phyloP scores from a whole-genome alignment of 2,113 vertebrate species.

The Trogon surrucura region DNA sequence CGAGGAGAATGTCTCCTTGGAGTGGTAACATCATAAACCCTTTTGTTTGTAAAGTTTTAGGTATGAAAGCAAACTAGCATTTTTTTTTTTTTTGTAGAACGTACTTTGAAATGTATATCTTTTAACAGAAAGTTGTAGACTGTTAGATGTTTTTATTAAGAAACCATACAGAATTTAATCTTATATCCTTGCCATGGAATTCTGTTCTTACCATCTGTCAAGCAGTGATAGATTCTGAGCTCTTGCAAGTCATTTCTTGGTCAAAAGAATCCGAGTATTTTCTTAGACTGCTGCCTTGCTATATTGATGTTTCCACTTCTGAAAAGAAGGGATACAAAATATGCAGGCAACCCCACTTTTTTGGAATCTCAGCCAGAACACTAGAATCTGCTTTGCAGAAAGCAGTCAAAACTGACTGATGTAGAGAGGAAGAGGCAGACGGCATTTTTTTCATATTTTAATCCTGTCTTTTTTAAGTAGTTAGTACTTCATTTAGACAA shows the following conservation, averaged over 20 bases:
- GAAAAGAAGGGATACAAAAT: neutral
- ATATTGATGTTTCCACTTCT: neutral
- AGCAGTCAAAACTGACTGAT: neutral
- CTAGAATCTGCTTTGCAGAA: neutral
- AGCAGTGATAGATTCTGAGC: neutral
- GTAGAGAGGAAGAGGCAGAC: neutral
- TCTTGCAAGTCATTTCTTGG: neutral
- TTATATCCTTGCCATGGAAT: neutral
- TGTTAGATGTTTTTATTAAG: neutral
- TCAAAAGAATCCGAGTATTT: neutral
- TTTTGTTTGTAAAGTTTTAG: neutral
- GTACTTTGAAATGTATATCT: neutral
- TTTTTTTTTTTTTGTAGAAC: neutral
- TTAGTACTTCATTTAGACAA: neutral
- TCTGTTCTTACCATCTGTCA: neutral
- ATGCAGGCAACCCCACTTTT: neutral
- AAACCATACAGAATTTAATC: neutral
- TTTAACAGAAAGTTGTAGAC: neutral
- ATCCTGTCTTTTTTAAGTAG: neutral
- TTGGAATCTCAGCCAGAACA: neutral
- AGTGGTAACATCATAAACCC: neutral
- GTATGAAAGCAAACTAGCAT: neutral
- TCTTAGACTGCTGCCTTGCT: neutral
- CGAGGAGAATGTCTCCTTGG: conserved; percentile 36
- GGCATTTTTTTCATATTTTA: neutral